Evolutionary conservation across 2,797 vertebrate genomes (phyloP), one percentile per base, ranked within the genome.

Genomic region (Chelidonichthys spinosus): DNA sequence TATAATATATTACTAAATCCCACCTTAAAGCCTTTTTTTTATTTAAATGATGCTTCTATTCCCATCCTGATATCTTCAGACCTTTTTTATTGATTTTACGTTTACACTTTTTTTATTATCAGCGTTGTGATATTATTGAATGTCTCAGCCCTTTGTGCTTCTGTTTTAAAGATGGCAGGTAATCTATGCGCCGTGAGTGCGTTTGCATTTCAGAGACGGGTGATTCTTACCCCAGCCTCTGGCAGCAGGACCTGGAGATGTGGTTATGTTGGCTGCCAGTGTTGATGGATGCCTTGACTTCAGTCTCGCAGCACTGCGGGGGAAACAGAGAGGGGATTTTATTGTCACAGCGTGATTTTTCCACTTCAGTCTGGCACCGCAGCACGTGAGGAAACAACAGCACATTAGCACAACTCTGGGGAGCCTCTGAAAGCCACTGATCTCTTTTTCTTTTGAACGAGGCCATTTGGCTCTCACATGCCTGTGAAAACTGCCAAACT

Each of bases 201-300:
- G 64, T 74, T 49, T 53, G 14, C 6, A n/a, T 7, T 35, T 11
- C 0, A 25, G 14, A 47, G 18, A 0, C 0, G 4, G 18, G n/a
- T 2, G 54, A 72, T 71, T 73, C 86, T 89, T 78, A 98, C 97
- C 97, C 96, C 69, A 98, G 92, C 82, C 94, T 93, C 84, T 93
- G 95, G 92, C 96, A 96, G 91, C 96, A 98, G 80, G 91, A 93
- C 69, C 82, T 86, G 63, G 97, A 98, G 92, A 98, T 95, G 92
- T 94, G 93, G 90, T 97, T 97, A 72, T 95, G 92, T 74, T 93
- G 94, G 79, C 92, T 96, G 64, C 96, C 95, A 6, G 96, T 98
- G 93, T 97, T 95, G 90, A 98, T 94, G 10, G 94, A 95, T 0
- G 95, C 96, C 88, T 91, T 95, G 79, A 98, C 89, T 63, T 94